A percentile compares a stretch with the other conserved stretches of the same genome.
phyloP scores from a whole-genome alignment of 2,113 vertebrate genomes.

The Mesitornis unicolor region DNA sequence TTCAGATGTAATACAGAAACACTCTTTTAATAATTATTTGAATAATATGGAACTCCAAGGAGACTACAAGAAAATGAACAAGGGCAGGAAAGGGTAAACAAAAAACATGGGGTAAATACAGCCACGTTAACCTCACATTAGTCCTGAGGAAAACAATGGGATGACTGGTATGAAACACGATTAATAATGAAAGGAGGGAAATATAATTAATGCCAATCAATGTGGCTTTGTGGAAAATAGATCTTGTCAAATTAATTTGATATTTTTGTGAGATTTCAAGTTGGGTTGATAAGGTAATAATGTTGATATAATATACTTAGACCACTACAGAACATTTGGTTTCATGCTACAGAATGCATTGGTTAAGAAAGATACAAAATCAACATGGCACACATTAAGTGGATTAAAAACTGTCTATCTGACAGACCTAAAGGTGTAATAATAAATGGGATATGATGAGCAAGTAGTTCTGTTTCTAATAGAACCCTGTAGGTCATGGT shows the following conservation, averaged over 20 bases:
- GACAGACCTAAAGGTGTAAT: not conserved
- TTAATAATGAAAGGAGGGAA: slow-evolving; percentile 52
- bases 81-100: slow-evolving; percentile 29
- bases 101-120: slow-evolving; percentile 18
- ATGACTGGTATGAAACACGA: not conserved
- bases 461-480: not conserved
- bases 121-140: slow-evolving; percentile 17
- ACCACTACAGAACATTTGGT: not conserved
- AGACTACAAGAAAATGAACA: not conserved
- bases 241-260: slow-evolving; percentile 68
- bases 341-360: not conserved
- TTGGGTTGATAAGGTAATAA: slow-evolving; percentile 47
- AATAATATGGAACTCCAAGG: not conserved
- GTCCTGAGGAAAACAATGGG: slow-evolving; percentile 40
- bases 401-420: not conserved
- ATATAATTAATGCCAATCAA: slow-evolving; percentile 59
- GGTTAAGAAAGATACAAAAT: not conserved
- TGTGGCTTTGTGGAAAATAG: slow-evolving; percentile 49
- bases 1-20: not conserved
- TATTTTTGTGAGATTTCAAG: slow-evolving; percentile 55
- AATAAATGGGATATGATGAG: not conserved
- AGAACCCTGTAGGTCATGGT: not conserved
- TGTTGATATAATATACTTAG: slow-evolving; percentile 23
- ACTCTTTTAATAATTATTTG: not conserved
- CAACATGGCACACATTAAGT: not conserved